Base-by-base conservation (phyloP, 92 coral and sea anemone species). In the Heteractis magnifica region DNA sequence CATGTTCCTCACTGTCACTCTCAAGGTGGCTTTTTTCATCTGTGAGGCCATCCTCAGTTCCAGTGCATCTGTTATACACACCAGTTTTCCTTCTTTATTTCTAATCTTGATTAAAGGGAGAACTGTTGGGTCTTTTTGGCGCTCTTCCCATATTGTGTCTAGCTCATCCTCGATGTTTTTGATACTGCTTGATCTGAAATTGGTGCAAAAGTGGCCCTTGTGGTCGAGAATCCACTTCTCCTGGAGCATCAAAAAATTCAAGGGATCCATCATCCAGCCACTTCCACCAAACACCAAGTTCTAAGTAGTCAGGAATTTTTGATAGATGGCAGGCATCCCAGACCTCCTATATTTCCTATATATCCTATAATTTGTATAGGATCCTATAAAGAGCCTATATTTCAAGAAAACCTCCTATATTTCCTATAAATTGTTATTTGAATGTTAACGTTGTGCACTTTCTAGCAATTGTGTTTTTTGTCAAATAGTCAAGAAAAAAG, bases 51-150 rank as follows among this genome's bases (percentile, higher is more conserved):
- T 72, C 85, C 62, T n/a, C 76, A 20, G 76, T 34, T 20, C 10
- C 49, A 48, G 16, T 18, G 73, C 4, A 68, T 68, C 86, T 53
- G 10, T 49, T 77, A 59, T 53, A 82, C 16, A n/a, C n/a, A 75
- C 56, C 20, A 82, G 72, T 73, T 82, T 82, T 21, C 79, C 80
- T 15, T 82, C 86, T 82, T 82, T 53, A 82, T 82, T 75, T 68
- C 86, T 20, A 20, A 82, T 18, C 20, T 82, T 73, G 70, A 52
- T 51, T 51, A 82, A 15, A 20, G 86, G 86, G 51, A 82, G 86
- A 20, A 56, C 34, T 11, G 48, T 60, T n/a, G 86, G 86, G 41
- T 82, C 52, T n/a, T 48, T 13, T 10, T 52, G 21, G 50, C 79
- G 16, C 21, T 82, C 86, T 6, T 72, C 64, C 86, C 73, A 73